phyloP scores from a whole-genome alignment of 2,797 vertebrate species.

The Danio kyathit region DNA sequence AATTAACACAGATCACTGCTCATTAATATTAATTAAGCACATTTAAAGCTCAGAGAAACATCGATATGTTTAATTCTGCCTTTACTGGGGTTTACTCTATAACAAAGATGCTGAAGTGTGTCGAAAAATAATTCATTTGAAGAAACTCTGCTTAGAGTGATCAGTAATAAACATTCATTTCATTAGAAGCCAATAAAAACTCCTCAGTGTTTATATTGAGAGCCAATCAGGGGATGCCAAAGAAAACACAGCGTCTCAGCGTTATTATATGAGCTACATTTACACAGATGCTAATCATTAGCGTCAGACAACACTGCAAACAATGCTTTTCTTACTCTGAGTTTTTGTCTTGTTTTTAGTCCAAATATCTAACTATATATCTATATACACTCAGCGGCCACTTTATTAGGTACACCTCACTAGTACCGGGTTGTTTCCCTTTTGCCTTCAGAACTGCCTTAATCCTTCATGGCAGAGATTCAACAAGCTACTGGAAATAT shows the following conservation, averaged over 20 bases:
- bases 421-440: too few relatives aligned
- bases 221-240: background rate
- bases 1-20: slow-evolving; percentile 40
- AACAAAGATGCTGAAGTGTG: background rate
- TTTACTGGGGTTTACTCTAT: background rate
- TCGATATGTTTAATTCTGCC: background rate
- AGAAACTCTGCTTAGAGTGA: background rate
- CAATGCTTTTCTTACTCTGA: too few relatives aligned
- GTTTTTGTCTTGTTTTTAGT: too few relatives aligned
- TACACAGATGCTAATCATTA: too few relatives aligned
- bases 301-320: too few relatives aligned
- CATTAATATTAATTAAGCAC: slow-evolving; percentile 56
- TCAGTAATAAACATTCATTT: background rate
- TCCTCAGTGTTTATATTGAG: background rate
- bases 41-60: slow-evolving; percentile 44
- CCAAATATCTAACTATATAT: too few relatives aligned
- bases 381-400: too few relatives aligned
- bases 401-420: too few relatives aligned
- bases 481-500: too few relatives aligned
- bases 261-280: background rate
- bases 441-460: too few relatives aligned
- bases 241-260: background rate
- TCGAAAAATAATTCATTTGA: background rate
- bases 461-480: too few relatives aligned
- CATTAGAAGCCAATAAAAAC: background rate